Conservation (phyloP, 2,797 vertebrate species). For the Pseudochirops corinnae region DNA sequence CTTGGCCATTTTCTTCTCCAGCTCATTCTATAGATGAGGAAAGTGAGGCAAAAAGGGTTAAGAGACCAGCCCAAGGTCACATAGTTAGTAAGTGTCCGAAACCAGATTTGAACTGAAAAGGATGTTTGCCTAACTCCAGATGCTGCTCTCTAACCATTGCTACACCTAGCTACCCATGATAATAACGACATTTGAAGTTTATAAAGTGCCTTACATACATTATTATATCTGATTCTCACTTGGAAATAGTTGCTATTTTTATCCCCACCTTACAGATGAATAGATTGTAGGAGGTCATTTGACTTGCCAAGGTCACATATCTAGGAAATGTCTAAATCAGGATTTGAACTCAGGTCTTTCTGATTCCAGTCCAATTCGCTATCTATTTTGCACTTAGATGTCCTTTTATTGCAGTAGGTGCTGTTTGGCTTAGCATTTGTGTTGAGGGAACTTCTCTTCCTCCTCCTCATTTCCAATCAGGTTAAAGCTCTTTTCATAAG, state of each 20-base stretch:
- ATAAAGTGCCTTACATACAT: background rate
- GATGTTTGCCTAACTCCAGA: background rate
- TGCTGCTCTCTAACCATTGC: background rate
- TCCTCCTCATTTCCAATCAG: background rate
- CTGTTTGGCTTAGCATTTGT: background rate
- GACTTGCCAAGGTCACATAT: background rate
- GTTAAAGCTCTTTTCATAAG: background rate
- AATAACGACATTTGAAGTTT: background rate
- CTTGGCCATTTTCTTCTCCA: no score
- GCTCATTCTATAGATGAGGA: no score
- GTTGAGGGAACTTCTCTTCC: background rate
- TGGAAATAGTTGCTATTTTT: background rate
- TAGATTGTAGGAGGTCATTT: background rate
- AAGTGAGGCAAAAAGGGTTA: no score
- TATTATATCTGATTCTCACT: background rate
- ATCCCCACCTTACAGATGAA: background rate
- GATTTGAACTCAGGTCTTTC: background rate
- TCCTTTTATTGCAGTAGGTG: background rate
- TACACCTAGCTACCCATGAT: background rate
- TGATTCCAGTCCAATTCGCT: background rate
- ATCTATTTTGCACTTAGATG: background rate
- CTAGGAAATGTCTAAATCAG: background rate
- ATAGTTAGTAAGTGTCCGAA: no score
- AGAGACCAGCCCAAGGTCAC: no score
- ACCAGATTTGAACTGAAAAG: no score